A percentile compares a stretch with the other conserved stretches of the same genome.
phyloP scores from a whole-genome alignment of 2,888 invertebrate species.

The Plebejus argus region DNA sequence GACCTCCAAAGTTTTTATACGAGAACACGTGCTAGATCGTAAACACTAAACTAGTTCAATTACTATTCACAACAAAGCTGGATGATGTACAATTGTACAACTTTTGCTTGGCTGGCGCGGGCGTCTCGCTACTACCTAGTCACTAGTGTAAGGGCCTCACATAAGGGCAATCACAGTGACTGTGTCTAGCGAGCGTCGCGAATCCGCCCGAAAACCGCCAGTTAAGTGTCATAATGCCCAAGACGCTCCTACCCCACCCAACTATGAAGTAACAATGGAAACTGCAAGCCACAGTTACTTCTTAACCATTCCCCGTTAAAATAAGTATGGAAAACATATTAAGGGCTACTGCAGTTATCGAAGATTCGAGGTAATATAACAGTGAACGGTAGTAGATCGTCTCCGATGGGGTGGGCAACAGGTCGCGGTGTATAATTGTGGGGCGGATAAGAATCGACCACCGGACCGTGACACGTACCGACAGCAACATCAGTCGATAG shows the following conservation, averaged over 20 bases:
- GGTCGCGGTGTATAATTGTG: conserved; percentile 79
- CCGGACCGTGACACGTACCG: conserved; percentile 66
- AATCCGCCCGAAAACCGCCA: too few species aligned
- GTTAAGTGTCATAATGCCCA: too few species aligned
- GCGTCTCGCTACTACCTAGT: not conserved
- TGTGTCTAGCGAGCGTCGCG: too few species aligned
- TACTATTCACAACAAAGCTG: conserved; percentile 2
- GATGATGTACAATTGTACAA: not conserved
- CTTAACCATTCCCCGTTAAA: not conserved
- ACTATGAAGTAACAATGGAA: not conserved
- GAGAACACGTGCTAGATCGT: conserved; percentile 76
- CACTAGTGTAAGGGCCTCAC: not conserved
- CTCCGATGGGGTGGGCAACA: conserved; percentile 65
- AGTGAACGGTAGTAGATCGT: not conserved
- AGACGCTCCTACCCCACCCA: too few species aligned
- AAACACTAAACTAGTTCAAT: conserved; percentile 54
- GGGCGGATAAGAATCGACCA: conserved; percentile 73
- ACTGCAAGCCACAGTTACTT: not conserved
- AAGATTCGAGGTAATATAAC: not conserved
- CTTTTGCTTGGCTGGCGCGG: not conserved
- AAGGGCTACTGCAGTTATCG: not conserved
- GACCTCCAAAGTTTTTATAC: conserved; percentile 81
- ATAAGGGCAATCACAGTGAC: too few species aligned
- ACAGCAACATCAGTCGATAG: conserved; percentile 43
- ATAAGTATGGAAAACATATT: not conserved